Conservation (phyloP, 2,888 invertebrate species). For the Polydrusus tereticollis region DNA sequence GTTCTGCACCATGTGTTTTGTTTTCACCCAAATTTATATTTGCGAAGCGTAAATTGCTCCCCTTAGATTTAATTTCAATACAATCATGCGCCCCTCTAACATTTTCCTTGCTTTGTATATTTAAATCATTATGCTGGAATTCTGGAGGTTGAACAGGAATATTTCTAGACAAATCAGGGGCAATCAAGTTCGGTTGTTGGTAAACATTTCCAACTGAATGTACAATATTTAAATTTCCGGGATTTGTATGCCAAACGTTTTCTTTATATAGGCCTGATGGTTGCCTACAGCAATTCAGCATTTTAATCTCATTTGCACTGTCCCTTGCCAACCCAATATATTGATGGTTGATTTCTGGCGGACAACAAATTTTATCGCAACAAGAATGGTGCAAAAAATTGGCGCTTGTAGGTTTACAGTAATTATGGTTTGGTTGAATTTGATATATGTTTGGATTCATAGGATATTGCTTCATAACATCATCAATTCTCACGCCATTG, state of each 20-base stretch:
- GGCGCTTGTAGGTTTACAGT: not conserved
- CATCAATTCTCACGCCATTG: not conserved
- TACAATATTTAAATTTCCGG: not conserved
- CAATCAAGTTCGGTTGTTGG: not conserved
- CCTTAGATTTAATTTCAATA: not conserved
- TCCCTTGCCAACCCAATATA: not conserved
- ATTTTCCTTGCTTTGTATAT: not conserved
- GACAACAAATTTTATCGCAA: not conserved
- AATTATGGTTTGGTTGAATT: not conserved
- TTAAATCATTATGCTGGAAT: not conserved
- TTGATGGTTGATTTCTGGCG: not conserved
- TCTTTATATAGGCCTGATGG: not conserved
- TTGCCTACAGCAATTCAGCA: not conserved
- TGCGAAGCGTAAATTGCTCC: not conserved
- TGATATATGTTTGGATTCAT: not conserved
- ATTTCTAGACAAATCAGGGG: not conserved
- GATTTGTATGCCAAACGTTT: not conserved
- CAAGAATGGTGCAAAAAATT: not conserved
- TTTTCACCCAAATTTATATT: not conserved
- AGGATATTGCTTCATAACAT: not conserved
- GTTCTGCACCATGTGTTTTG: not conserved
- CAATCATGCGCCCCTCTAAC: not conserved
- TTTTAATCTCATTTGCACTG: not conserved
- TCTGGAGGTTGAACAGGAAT: not conserved
- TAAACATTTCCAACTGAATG: not conserved